Evolutionary conservation across 2,113 vertebrate genomes (phyloP), one percentile per base, ranked within the genome.

Genomic region (Strix aluco): DNA sequence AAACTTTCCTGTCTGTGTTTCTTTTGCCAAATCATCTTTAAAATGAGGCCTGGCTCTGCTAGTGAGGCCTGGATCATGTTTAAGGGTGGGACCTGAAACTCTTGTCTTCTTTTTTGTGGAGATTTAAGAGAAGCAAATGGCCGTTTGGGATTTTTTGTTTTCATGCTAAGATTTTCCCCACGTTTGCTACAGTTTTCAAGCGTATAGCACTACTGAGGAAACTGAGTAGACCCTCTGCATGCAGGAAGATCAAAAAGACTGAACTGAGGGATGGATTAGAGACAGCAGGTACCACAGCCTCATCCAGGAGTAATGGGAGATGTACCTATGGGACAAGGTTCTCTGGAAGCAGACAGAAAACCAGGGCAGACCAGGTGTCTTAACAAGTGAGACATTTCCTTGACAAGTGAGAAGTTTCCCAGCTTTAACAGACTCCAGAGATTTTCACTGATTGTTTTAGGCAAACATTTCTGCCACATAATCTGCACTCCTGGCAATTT

Each of bases 21-120:
- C 86, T 95, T 71, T 65, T 67, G 88, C 88, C 88, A 96, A 91
- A 77, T 59, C 55, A 47, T 84, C 30, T 89, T 81, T 83, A 79
- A 92, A 92, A 69, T 32, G 52, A 93, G 49, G 49, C 52, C 80
- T 95, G 88, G 80, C 94, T 86, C 49, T 75, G n/a, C 73, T 57
- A 74, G 62, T 6, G 18, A 90, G 62, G 72, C 66, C 72, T 89
- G 92, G 67, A 38, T 81, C 70, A 59, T 72, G 8, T 87, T 84
- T 95, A 85, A 95, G 89, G 89, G 88, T 82, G 90, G 88, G 75
- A 83, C 86, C 78, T 79, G 54, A 94, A 80, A 92, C 19, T 70
- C 49, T 81, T 40, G 7, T 71, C 61, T 72, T 86, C 34, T 78
- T 59, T 88, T 63, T 94, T 62, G 22, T 69, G 38, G 77, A 72